Base-by-base conservation (phyloP, 2,888 invertebrate genomes). In the Hymenopus coronatus region DNA sequence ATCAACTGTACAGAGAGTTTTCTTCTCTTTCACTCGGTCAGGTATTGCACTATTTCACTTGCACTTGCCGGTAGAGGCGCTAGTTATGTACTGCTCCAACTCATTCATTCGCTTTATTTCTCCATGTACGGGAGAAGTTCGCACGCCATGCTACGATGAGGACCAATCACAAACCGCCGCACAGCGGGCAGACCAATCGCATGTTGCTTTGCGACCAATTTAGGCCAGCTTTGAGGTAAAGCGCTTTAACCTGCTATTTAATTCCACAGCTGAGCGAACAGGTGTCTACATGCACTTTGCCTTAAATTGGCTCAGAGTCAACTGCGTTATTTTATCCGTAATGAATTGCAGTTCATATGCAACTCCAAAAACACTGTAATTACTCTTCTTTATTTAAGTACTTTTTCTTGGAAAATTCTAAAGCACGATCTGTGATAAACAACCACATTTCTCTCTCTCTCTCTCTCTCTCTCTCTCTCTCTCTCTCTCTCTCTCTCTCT, bases 51-150 rank as follows among this genome's bases (percentile, higher is more conserved):
- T 87, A 82, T 82, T 87, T 87, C 28, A 40, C 83, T 88, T 81
- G 70, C 88, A 88, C 88, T 84, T 70, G 81, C 88, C 88, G 85
- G 84, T 40, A 88, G 88, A 88, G 88, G 88, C 88, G 88, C 88
- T 88, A 82, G 40, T 40, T 40, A 30, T 81, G 81, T 81, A 88
- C 88, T 88, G 88, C 82, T 81, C 88, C 40, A 81, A 27, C 82
- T 82, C 33, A 87, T 82, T 87, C 87, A 82, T 82, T 86, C 82
- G 30, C 28, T 30, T 28, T 81, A 87, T 46, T 87, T 25, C 87
- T 82, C 3, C 27, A 40, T 15, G 85, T 46, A 9, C 46, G 46
- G 40, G n/a, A 27, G 40, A 85, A 85, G 82, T 87, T 87, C 87
- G 33, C 87, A 82, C 87, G 87, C 40, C 40, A 82, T 87, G 87